These are phyloP conservation scores for Catonia carolina DNA, from an alignment of 2,888 invertebrate genomes.

Conservation along the genomic window DNA sequence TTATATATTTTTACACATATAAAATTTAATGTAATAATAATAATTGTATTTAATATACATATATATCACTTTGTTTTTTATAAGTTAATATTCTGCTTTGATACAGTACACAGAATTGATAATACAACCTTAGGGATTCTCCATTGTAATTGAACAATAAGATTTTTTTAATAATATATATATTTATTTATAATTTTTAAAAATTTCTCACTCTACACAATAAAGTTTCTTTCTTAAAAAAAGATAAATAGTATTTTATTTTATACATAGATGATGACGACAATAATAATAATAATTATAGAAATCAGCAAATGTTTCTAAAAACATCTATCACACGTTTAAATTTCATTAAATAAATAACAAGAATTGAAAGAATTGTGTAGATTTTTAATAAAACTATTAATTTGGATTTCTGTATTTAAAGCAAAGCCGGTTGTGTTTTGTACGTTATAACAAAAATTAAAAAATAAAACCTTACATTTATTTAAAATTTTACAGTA, in stretches of 20 bases:
- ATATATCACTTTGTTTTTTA: constrained; percentile 1
- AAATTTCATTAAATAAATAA: constrained; percentile 12
- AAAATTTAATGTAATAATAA: constrained; percentile 8
- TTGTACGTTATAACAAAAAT: not conserved
- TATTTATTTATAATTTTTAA: not conserved
- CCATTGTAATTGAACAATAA: constrained; percentile 12
- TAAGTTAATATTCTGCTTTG: constrained; percentile 5
- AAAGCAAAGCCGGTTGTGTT: constrained; percentile 15
- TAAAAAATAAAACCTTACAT: not conserved
- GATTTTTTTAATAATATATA: constrained; percentile 11
- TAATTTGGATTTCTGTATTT: constrained; percentile 6
- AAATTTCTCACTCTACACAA: no score
- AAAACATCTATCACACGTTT: constrained; percentile 14
- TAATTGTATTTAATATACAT: constrained; percentile 1
- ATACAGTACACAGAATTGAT: constrained; percentile 1
- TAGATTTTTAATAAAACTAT: not conserved
- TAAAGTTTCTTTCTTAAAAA: constrained; percentile 8
- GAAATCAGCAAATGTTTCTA: not conserved
- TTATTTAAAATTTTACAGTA: not conserved
- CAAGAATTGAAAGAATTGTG: constrained; percentile 9
- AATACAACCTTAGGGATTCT: constrained; percentile 4
- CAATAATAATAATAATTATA: not conserved
- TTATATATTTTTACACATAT: constrained; percentile 4
- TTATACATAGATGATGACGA: not conserved
- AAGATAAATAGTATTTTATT: constrained; percentile 16